A percentile compares a stretch with the other conserved stretches of the same genome.
Evolutionary conservation across 2,113 vertebrate species (phyloP).

Genomic region (Microcebus jonahi): DNA sequence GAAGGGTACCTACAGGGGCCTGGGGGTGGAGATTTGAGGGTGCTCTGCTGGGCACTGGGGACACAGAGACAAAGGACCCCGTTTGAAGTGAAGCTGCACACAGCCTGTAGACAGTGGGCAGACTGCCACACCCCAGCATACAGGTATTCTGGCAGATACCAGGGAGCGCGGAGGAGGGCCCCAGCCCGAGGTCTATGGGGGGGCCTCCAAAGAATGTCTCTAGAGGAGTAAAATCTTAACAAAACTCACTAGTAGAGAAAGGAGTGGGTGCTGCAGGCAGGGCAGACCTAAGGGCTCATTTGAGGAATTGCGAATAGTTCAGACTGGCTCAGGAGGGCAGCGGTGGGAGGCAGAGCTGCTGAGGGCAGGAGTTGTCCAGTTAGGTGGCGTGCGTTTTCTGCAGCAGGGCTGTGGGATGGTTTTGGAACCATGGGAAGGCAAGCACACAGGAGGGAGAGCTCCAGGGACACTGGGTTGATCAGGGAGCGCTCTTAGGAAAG

Average conservation of each 20-base stretch:
- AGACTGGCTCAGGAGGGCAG: background rate
- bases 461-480: background rate
- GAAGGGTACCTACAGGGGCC: background rate
- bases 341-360: background rate
- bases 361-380: background rate
- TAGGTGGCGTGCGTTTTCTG: background rate
- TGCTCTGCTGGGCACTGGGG: background rate
- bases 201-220: background rate
- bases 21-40: background rate
- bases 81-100: background rate
- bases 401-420: background rate
- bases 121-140: rapidly evolving
- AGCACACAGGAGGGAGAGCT: too few species aligned
- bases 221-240: background rate
- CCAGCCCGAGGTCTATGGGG: background rate
- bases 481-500: background rate
- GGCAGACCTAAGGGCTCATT: background rate
- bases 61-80: background rate
- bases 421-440: background rate
- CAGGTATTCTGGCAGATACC: background rate
- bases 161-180: background rate
- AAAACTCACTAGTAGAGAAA: background rate
- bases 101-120: background rate
- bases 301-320: background rate
- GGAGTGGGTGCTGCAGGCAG: background rate